phyloP scores from a whole-genome alignment of 2,113 vertebrate genomes.

The Sprattus sprattus region DNA sequence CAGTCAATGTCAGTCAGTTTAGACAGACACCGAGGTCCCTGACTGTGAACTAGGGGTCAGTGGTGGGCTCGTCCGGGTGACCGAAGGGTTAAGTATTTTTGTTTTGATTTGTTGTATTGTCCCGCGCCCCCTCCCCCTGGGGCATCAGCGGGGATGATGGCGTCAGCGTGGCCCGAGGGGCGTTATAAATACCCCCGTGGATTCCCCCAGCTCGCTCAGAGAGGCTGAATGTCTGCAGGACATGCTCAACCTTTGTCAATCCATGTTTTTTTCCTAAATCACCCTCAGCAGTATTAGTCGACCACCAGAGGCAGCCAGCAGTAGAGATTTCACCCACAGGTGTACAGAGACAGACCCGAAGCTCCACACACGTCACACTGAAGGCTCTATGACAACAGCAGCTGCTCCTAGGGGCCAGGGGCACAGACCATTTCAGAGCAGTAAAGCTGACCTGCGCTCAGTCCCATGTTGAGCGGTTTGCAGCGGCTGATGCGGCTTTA shows the following conservation, averaged over 20 bases:
- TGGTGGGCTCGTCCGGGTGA: slow-evolving; percentile 27
- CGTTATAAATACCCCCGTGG: slow-evolving; percentile 73
- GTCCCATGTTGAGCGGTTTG: slow-evolving; percentile 46
- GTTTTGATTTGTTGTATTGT: slow-evolving; percentile 66
- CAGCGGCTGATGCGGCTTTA: slow-evolving; percentile 47
- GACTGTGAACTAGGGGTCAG: slow-evolving; percentile 31
- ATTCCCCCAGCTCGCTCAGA: slow-evolving; percentile 66
- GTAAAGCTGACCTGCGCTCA: slow-evolving; percentile 37
- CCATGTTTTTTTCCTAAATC: slow-evolving; percentile 62
- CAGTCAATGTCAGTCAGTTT: slow-evolving; percentile 6
- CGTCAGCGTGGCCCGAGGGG: slow-evolving; percentile 48
- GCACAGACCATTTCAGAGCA: slow-evolving; percentile 45
- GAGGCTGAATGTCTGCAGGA: slow-evolving; percentile 72
- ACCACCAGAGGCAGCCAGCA: slow-evolving; percentile 9
- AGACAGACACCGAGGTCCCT: slow-evolving; percentile 17
- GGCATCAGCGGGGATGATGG: slow-evolving; percentile 50
- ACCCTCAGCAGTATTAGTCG: slow-evolving; percentile 30
- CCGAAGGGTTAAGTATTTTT: slow-evolving; percentile 66
- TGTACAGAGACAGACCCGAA: slow-evolving; percentile 59
- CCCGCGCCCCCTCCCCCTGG: slow-evolving; percentile 57
- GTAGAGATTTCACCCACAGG: slow-evolving; percentile 53
- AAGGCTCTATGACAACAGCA: slow-evolving; percentile 66
- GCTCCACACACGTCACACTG: slow-evolving; percentile 52
- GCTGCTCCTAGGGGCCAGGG: slow-evolving; percentile 40
- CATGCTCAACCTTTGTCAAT: slow-evolving; percentile 70